Evolutionary conservation across 2,888 invertebrate genomes (phyloP).

Genomic region (Cephalotes varians): DNA sequence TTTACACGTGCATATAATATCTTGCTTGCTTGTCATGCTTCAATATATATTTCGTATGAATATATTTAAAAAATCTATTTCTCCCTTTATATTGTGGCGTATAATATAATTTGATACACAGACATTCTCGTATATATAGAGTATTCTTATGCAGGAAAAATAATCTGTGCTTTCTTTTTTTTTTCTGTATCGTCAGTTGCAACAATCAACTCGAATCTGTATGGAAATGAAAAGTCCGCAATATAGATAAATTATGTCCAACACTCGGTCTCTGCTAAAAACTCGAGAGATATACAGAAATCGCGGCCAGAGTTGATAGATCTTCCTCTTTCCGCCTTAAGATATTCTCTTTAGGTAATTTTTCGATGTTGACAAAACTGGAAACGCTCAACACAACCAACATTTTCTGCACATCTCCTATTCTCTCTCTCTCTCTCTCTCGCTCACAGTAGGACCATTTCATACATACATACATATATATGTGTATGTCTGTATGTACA

Average conservation of each 20-base stretch:
- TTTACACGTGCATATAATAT: slow-evolving; percentile 58
- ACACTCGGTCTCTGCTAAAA: slow-evolving; percentile 51
- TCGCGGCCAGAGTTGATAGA: background rate
- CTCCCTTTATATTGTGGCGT: slow-evolving; percentile 31
- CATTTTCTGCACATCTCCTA: slow-evolving; percentile 27
- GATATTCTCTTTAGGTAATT: slow-evolving; percentile 18
- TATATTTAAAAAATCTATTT: slow-evolving; percentile 54
- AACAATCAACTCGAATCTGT: slow-evolving; percentile 16
- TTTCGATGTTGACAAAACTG: slow-evolving; percentile 35
- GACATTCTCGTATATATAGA: slow-evolving; percentile 32
- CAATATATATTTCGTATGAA: slow-evolving; percentile 22
- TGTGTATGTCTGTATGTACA: slow-evolving; percentile 31
- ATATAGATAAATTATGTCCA: slow-evolving; percentile 34
- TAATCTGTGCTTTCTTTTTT: background rate
- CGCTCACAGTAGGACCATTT: slow-evolving; percentile 48
- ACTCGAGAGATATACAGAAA: slow-evolving; percentile 18
- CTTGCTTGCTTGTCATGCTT: slow-evolving; percentile 36
- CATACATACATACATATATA: slow-evolving; percentile 38
- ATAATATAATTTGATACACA: slow-evolving; percentile 42
- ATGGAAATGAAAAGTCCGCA: slow-evolving; percentile 32
- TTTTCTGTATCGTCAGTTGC: background rate
- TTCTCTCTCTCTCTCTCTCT: background rate
- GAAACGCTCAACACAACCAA: background rate
- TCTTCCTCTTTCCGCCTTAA: background rate
- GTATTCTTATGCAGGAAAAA: slow-evolving; percentile 38